A percentile compares a stretch with the other conserved stretches of the same genome.
Evolutionary conservation across 2,888 invertebrate genomes (phyloP).

Genomic region (Orthosia gracilis): DNA sequence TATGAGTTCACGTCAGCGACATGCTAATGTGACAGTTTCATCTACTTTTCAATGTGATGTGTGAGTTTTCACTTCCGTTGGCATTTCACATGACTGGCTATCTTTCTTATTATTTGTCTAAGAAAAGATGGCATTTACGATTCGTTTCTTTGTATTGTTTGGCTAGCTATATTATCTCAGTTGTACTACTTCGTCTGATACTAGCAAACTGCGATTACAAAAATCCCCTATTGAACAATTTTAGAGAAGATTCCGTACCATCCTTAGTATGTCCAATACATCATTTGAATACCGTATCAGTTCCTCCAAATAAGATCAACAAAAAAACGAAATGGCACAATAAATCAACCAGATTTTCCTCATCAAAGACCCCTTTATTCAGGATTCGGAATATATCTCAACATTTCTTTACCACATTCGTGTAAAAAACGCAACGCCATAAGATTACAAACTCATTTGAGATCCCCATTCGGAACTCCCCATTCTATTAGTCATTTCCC

Average conservation of each 20-base stretch:
- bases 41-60: too few species aligned
- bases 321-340: slow-evolving; percentile 22
- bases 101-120: too few species aligned
- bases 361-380: slow-evolving; percentile 23
- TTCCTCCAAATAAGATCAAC: slow-evolving; percentile 23
- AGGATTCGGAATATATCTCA: slow-evolving; percentile 17
- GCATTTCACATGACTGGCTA: too few species aligned
- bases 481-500: slow-evolving; percentile 69
- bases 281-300: slow-evolving; percentile 26
- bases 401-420: slow-evolving; percentile 26
- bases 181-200: not conserved
- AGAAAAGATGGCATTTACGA: too few species aligned
- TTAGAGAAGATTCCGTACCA: not conserved
- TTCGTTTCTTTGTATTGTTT: not conserved
- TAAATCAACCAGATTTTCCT: slow-evolving; percentile 33
- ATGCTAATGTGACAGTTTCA: too few species aligned
- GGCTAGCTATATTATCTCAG: not conserved
- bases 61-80: too few species aligned
- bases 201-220: not conserved
- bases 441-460: slow-evolving; percentile 66
- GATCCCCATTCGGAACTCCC: slow-evolving; percentile 61
- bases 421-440: slow-evolving; percentile 38
- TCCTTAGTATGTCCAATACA: not conserved
- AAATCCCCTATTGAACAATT: too few species aligned
- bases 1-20: too few species aligned